A percentile compares a stretch with the other conserved stretches of the same genome.
phyloP scores from a whole-genome alignment of 2,888 invertebrate species.

The Eupithecia abbreviata region DNA sequence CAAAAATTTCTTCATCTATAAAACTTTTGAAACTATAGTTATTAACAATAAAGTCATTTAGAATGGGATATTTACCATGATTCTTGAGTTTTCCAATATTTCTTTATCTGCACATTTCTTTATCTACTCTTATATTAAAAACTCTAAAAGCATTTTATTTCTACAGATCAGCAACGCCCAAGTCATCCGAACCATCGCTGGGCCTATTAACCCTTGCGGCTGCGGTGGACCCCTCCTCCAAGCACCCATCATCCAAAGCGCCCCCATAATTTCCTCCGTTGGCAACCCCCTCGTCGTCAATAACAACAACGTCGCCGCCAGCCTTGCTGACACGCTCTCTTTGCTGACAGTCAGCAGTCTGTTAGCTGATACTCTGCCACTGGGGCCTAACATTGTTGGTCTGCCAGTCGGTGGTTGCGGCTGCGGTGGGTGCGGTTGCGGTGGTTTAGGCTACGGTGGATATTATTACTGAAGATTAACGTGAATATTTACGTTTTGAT shows the following conservation, averaged over 20 bases:
- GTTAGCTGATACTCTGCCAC: conserved; percentile 63
- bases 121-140: not conserved
- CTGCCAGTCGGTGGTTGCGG: conserved; percentile 14
- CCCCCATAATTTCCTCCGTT: not conserved
- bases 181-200: conserved; percentile 34
- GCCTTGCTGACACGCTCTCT: conserved; percentile 69
- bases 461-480: not conserved
- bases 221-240: not conserved
- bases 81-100: no score
- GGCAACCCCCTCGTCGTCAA: conserved; percentile 38
- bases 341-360: conserved; percentile 71
- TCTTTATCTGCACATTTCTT: not conserved
- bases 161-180: conserved; percentile 59
- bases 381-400: conserved; percentile 49
- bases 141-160: not conserved
- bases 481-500: not conserved
- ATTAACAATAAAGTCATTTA: no score
- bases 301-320: conserved; percentile 58
- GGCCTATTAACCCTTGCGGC: conserved; percentile 1
- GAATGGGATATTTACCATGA: no score
- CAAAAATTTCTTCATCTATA: no score
- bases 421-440: conserved; percentile 26
- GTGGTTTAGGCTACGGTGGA: conserved; percentile 33
- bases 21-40: no score
- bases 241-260: not conserved